Evolutionary conservation across 2,113 vertebrate species (phyloP).

Genomic region (Oxyruncus cristatus): DNA sequence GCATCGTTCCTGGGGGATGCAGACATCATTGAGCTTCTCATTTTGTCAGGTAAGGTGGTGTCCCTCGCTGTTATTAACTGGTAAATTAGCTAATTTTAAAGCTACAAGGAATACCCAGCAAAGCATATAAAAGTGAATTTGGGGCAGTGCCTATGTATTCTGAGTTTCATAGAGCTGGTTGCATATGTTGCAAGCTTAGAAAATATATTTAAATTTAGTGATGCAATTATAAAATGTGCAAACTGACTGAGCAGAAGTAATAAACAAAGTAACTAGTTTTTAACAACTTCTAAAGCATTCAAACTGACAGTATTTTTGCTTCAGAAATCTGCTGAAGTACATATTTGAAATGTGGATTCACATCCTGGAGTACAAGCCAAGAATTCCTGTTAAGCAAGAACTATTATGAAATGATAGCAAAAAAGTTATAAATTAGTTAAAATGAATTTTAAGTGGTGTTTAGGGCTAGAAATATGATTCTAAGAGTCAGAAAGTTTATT

Average conservation of each 20-base stretch:
- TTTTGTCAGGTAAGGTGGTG: slow-evolving; percentile 86
- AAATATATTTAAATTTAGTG: background rate
- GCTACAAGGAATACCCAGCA: background rate
- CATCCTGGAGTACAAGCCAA: background rate
- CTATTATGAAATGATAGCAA: background rate
- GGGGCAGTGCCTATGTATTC: background rate
- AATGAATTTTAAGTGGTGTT: background rate
- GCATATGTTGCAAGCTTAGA: background rate
- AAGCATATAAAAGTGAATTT: background rate
- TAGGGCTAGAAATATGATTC: background rate
- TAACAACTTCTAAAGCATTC: background rate
- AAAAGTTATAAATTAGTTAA: background rate
- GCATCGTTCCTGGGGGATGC: slow-evolving; percentile 94
- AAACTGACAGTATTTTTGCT: background rate
- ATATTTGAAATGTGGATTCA: background rate
- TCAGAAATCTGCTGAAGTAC: background rate
- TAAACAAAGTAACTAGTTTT: background rate
- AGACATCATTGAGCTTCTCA: slow-evolving; percentile 95
- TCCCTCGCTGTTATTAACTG: background rate
- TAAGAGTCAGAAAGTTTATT: background rate
- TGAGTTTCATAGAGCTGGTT: background rate
- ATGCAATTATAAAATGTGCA: background rate
- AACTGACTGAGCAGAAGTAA: background rate
- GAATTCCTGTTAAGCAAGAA: background rate
- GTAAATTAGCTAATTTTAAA: background rate